These are phyloP conservation scores for Acanthornis magna DNA, from an alignment of 2,797 vertebrate genomes.

Conservation along the genomic window DNA sequence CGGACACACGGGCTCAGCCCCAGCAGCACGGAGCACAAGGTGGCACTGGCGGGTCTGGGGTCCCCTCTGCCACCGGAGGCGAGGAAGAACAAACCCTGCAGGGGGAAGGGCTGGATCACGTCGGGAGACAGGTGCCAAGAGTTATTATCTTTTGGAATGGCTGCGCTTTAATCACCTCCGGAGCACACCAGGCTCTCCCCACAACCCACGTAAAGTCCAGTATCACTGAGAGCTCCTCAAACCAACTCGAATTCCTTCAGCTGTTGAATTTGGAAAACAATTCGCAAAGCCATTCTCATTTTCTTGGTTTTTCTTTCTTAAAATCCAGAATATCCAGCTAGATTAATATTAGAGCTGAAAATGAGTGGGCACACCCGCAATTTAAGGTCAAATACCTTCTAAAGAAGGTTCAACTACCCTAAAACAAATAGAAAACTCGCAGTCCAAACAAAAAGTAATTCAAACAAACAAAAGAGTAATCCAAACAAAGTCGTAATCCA, in stretches of 20 bases:
- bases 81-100: not conserved
- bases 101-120: not conserved
- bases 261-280: not conserved
- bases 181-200: not conserved
- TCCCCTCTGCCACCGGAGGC: no score
- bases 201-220: not conserved
- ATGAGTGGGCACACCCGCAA: not conserved
- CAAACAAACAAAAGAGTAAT: not conserved
- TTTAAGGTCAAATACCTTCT: not conserved
- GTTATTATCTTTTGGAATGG: not conserved
- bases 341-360: not conserved
- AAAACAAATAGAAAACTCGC: not conserved
- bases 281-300: not conserved
- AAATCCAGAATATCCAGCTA: not conserved
- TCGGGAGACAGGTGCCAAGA: not conserved
- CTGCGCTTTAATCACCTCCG: not conserved
- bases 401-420: not conserved
- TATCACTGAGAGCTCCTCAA: not conserved
- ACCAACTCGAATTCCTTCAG: not conserved
- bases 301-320: not conserved
- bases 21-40: not conserved
- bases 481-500: not conserved
- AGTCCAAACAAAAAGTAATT: not conserved
- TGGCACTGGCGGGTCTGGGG: fast-evolving
- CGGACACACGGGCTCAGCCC: not conserved